phyloP scores from a whole-genome alignment of 2,113 vertebrate genomes.

The rabbit (Oryctolagus cuniculus) region DNA sequence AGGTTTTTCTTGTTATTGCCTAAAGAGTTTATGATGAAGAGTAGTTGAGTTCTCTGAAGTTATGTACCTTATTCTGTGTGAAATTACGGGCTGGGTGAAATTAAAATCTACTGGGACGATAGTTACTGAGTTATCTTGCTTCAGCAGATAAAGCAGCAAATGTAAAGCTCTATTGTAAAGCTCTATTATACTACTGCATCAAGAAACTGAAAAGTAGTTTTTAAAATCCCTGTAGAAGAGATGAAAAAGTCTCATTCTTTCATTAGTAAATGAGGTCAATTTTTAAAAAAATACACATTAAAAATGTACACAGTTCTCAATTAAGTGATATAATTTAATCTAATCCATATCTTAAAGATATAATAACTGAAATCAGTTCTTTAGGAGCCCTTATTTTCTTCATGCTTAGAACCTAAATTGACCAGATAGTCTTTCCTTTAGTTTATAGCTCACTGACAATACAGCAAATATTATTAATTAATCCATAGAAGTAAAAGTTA shows the following conservation, averaged over 20 bases:
- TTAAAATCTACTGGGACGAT: slow-evolving; percentile 75
- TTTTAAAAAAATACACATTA: slow-evolving; percentile 56
- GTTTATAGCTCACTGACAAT: slow-evolving; percentile 52
- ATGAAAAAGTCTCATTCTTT: slow-evolving; percentile 66
- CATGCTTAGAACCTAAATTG: slow-evolving; percentile 26
- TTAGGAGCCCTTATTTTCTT: slow-evolving; percentile 56
- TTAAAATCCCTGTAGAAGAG: not conserved
- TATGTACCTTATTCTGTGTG: slow-evolving; percentile 71
- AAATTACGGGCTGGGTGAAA: slow-evolving; percentile 64
- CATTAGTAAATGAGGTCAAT: slow-evolving; percentile 63
- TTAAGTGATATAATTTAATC: slow-evolving; percentile 56
- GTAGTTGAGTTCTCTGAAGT: slow-evolving; percentile 66
- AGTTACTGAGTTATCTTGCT: slow-evolving; percentile 73
- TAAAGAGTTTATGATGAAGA: slow-evolving; percentile 74
- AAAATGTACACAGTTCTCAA: slow-evolving; percentile 72
- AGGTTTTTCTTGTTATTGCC: slow-evolving; percentile 61
- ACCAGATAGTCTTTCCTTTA: slow-evolving; percentile 24
- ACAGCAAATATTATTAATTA: slow-evolving; percentile 73
- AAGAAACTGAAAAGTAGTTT: slow-evolving; percentile 51
- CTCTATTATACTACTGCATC: slow-evolving; percentile 11
- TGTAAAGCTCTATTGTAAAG: slow-evolving; percentile 50
- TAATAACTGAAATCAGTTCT: slow-evolving; percentile 63
- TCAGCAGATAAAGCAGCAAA: slow-evolving; percentile 77
- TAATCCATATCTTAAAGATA: slow-evolving; percentile 58
- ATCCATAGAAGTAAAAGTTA: not conserved